Conservation (phyloP, 2,113 vertebrate genomes). For the Puntigrus tetrazona region DNA sequence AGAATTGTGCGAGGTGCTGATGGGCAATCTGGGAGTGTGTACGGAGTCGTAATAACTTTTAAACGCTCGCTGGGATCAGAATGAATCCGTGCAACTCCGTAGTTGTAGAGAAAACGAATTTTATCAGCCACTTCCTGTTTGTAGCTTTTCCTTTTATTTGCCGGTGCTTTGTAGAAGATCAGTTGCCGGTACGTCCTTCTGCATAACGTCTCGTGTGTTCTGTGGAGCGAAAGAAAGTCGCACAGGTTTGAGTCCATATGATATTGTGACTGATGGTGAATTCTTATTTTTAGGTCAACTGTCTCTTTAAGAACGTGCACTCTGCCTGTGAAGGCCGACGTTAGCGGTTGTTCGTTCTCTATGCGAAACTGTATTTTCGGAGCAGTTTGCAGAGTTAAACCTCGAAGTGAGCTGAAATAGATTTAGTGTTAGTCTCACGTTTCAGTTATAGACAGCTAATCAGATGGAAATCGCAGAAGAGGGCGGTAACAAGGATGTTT, state of each 20-base stretch:
- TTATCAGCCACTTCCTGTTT: constrained; percentile 15
- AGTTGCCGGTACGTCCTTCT: not conserved
- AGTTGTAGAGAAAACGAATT: not conserved
- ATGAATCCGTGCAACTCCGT: not conserved
- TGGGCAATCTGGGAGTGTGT: not conserved
- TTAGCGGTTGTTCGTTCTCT: not conserved
- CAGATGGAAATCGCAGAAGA: not conserved
- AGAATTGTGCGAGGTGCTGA: not conserved
- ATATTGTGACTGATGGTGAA: not conserved
- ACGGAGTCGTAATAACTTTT: not conserved
- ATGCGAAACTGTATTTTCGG: not conserved
- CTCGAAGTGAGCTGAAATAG: no score
- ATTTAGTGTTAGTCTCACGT: not conserved
- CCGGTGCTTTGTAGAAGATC: not conserved
- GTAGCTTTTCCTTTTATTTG: not conserved
- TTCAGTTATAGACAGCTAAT: not conserved
- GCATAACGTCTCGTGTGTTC: not conserved
- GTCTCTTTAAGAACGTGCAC: not conserved
- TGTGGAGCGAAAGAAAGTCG: not conserved
- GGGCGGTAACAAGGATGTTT: constrained; percentile 59
- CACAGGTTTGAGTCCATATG: not conserved
- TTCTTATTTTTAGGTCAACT: not conserved
- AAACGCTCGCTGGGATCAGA: not conserved
- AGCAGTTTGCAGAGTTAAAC: not conserved
- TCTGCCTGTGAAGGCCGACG: not conserved